These are phyloP conservation scores for Limnephilus marmoratus DNA, from an alignment of 2,888 invertebrate genomes.

Conservation along the genomic window DNA sequence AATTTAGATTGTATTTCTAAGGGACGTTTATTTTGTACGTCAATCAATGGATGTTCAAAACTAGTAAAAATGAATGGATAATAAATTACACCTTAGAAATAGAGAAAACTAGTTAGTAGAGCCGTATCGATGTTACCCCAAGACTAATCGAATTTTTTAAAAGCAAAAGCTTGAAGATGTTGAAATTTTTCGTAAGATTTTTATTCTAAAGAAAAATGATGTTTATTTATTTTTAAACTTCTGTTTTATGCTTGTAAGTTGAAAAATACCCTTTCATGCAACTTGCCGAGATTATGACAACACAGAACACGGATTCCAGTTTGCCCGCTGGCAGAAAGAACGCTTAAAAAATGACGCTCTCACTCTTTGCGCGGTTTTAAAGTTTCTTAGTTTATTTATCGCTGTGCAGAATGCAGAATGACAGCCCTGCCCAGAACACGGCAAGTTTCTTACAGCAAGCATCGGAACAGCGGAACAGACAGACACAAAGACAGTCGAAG, in stretches of 20 bases:
- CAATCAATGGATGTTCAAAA: background rate
- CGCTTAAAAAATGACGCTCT: background rate
- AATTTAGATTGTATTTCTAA: background rate
- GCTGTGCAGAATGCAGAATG: background rate
- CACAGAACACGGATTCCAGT: background rate
- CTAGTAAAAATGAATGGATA: background rate
- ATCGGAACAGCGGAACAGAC: slow-evolving; percentile 35
- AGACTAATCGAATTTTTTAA: no score
- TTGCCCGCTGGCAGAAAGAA: background rate
- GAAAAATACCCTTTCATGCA: background rate
- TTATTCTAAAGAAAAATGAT: background rate
- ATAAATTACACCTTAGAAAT: slow-evolving; percentile 8
- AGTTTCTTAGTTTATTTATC: background rate
- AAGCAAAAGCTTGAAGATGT: background rate
- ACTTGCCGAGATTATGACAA: background rate
- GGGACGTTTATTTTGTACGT: background rate
- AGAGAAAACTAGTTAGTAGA: background rate
- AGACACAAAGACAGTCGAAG: slow-evolving; percentile 56
- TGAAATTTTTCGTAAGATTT: background rate
- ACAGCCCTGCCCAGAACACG: slow-evolving; percentile 22
- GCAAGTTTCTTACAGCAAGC: background rate
- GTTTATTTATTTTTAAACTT: background rate
- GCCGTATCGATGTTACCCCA: background rate
- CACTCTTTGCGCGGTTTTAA: background rate
- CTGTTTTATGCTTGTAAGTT: background rate